Base-by-base conservation (phyloP, 2,888 invertebrate genomes). In the Cistogaster globosa region DNA sequence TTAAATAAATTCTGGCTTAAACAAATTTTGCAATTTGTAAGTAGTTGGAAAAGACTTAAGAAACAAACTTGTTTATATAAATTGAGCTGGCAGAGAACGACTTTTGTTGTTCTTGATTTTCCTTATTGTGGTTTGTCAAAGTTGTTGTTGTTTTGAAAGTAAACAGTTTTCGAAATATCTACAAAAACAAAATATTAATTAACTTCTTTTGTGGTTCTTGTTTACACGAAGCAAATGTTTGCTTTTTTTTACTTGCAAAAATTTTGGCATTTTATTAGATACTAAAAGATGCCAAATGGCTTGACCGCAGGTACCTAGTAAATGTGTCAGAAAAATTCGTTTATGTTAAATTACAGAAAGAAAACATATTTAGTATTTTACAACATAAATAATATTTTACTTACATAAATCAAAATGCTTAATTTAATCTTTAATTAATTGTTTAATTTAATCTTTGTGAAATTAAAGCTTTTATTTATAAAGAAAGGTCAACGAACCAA, bases 1-100 rank as follows among this genome's bases (percentile, higher is more conserved):
- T 67, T 62, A 82, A 79, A 71, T 57, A 67, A 79, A 85, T 85
- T 76, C 85, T 75, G 82, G 82, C 76, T 85, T 79, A 60, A 69
- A 26, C 51, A 60, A 69, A 75, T 0, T 42, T 57, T 58, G 72
- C 71, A 77, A 51, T 7, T 0, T 32, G 32, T 38, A 57, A 36
- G 18, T 57, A 1, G 20, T 45, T n/a, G n/a, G 12, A 7, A 12
- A 42, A 87, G 83, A 87, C 79, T 84, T 84, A 79, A 79, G 78
- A 55, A 69, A 55, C 68, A 79, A 87, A 87, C 87, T 82, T 79
- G 75, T 72, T 83, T 62, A n/a, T 69, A 48, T 65, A 26, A 12
- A 14, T 42, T 67, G 53, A 51, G 14, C 9, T 62, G 51, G 14
- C 62, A 48, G 67, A 67, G 48, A 58, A 57, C 26, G 45, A 55